Evolutionary conservation across 2,888 invertebrate species (phyloP).

Genomic region (Acanthosepion pharaonis): DNA sequence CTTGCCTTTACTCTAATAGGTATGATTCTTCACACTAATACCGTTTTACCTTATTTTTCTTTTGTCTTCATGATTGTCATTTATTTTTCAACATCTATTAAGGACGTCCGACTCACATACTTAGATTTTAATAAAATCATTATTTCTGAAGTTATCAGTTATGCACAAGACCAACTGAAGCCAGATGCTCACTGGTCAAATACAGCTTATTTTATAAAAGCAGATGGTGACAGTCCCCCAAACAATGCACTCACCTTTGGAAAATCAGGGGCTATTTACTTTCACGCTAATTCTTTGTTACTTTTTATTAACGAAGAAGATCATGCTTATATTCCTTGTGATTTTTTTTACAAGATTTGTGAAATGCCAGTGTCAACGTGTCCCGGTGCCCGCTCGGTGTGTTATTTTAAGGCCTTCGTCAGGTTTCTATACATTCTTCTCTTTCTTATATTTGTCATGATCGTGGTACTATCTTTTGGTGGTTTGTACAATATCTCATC

Average conservation of each 20-base stretch:
- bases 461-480: constrained; percentile 63
- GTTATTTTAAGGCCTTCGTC: constrained; percentile 55
- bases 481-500: constrained; percentile 62
- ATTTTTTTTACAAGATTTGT: constrained; percentile 61
- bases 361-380: constrained; percentile 61
- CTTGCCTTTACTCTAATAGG: constrained; percentile 69
- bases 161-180: constrained; percentile 50
- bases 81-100: constrained; percentile 68
- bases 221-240: background rate
- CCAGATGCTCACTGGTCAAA: background rate
- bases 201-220: background rate
- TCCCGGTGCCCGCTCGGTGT: constrained; percentile 61
- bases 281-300: constrained; percentile 51
- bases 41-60: constrained; percentile 65
- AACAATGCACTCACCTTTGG: background rate
- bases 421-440: constrained; percentile 59
- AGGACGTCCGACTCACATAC: constrained; percentile 66
- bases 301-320: constrained; percentile 63
- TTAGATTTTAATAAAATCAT: constrained; percentile 67
- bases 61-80: constrained; percentile 63
- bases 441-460: constrained; percentile 62
- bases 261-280: background rate
- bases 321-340: constrained; percentile 61
- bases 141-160: constrained; percentile 56
- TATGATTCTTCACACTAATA: constrained; percentile 67